phyloP scores from a whole-genome alignment of 1,140 invertebrate species.

The Acromyrmex echinatior region DNA sequence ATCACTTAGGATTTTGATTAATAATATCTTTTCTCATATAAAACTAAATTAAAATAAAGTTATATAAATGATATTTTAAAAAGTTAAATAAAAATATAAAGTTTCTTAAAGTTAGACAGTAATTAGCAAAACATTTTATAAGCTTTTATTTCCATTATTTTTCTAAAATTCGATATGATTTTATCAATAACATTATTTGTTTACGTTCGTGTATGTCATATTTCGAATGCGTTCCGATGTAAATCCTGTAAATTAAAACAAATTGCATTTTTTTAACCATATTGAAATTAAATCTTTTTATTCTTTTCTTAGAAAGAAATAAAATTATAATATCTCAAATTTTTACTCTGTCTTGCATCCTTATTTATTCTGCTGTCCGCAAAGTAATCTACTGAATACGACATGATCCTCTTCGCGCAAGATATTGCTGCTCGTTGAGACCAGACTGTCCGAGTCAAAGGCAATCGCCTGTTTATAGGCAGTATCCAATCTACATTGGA shows the following conservation, averaged over 20 bases:
- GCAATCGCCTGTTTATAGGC: slow-evolving; percentile 79
- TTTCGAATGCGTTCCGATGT: neutral
- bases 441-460: slow-evolving; percentile 75
- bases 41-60: neutral
- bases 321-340: neutral
- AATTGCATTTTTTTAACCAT: too few species aligned
- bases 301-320: neutral
- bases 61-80: neutral
- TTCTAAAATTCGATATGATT: neutral
- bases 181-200: neutral
- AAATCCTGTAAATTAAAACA: neutral
- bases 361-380: neutral
- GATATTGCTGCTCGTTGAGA: slow-evolving; percentile 70
- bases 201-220: neutral
- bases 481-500: slow-evolving; percentile 81
- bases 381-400: slow-evolving; percentile 42
- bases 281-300: neutral
- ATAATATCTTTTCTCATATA: neutral
- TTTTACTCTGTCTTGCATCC: neutral
- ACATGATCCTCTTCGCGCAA: slow-evolving; percentile 68
- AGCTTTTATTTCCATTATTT: neutral
- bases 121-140: neutral
- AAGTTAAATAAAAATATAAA: slow-evolving; percentile 11
- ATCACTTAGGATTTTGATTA: neutral
- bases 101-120: neutral